A percentile compares a stretch with the other conserved stretches of the same genome.
phyloP scores from a whole-genome alignment of 2,113 vertebrate genomes.

The Euleptes europaea region DNA sequence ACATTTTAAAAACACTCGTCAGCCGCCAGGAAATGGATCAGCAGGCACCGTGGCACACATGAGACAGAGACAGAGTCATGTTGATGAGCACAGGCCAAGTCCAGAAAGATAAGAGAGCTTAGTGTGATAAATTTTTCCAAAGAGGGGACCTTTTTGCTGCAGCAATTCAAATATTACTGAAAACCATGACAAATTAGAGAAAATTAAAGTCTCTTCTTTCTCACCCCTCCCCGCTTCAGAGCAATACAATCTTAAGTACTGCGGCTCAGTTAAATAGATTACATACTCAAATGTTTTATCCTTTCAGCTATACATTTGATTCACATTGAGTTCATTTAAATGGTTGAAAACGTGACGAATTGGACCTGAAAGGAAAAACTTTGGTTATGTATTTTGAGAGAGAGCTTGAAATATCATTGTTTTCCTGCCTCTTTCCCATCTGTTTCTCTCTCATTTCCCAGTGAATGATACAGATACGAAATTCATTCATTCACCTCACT shows the following conservation, averaged over 20 bases:
- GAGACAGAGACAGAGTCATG: not conserved
- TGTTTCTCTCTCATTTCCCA: not conserved
- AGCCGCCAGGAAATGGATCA: too few species aligned
- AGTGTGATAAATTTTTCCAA: constrained; percentile 5
- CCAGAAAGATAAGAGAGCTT: constrained; percentile 42
- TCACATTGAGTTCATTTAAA: constrained; percentile 33
- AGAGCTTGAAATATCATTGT: constrained; percentile 20
- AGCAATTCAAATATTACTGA: constrained; percentile 68
- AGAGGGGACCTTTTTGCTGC: constrained; percentile 32
- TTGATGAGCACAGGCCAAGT: not conserved
- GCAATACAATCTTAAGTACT: not conserved
- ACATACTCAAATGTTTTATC: constrained; percentile 40
- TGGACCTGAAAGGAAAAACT: not conserved
- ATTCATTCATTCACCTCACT: not conserved
- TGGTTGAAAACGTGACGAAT: not conserved
- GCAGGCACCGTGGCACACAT: not conserved
- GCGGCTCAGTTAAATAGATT: constrained; percentile 26
- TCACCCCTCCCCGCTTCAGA: not conserved
- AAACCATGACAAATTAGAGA: constrained; percentile 59
- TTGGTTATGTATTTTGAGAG: constrained; percentile 21
- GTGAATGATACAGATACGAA: not conserved
- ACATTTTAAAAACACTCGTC: too few species aligned
- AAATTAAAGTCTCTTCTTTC: constrained; percentile 52
- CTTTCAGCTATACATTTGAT: constrained; percentile 40
- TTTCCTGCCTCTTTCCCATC: not conserved